Evolutionary conservation across 2,797 vertebrate species (phyloP).

Genomic region (Novumbra hubbsi): DNA sequence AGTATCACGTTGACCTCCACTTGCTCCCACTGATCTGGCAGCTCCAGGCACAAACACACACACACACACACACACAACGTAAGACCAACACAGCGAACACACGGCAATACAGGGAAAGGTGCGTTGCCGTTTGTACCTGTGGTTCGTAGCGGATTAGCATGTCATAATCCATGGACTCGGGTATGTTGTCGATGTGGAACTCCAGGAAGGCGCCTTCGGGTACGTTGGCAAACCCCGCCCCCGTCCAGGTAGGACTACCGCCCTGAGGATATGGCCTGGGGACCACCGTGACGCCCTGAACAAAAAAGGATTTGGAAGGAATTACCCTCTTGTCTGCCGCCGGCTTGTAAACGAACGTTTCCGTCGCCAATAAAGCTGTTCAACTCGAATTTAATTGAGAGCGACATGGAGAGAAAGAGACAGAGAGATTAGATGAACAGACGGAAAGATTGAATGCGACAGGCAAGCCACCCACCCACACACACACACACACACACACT

Average conservation of each 20-base stretch:
- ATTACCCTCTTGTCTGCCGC: no score
- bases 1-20: conserved; percentile 65
- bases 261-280: conserved; percentile 82
- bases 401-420: neutral
- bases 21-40: conserved; percentile 92
- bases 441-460: neutral
- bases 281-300: conserved; percentile 81
- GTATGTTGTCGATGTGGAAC: conserved; percentile 87
- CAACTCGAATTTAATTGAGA: no score
- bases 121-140: conserved; percentile 73
- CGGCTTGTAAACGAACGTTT: neutral
- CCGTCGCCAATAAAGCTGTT: no score
- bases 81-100: no score
- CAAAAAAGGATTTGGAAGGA: no score
- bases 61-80: conserved; percentile 14
- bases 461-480: neutral
- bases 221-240: conserved; percentile 88
- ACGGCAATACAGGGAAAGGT: no score
- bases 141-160: conserved; percentile 94
- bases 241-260: conserved; percentile 90
- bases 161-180: conserved; percentile 93
- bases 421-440: neutral
- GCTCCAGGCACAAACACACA: conserved; percentile 61
- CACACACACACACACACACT: conserved; percentile 56
- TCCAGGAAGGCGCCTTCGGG: conserved; percentile 86